phyloP scores from a whole-genome alignment of 53 echinoderm and acorn worm genomes.

The Stichopus horrens region DNA sequence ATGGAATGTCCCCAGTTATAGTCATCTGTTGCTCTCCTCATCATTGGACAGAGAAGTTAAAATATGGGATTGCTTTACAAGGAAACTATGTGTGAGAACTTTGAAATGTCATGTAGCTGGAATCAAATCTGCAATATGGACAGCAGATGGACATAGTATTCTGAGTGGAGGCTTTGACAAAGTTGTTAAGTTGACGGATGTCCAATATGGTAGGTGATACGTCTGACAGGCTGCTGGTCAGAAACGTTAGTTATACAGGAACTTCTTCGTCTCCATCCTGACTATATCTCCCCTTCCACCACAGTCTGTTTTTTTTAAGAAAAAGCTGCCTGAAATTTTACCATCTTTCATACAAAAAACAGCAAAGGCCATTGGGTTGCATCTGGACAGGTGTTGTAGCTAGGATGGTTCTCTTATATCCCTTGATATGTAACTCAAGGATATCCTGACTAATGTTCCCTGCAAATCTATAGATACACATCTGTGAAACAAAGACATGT shows the following conservation, averaged over 20 bases:
- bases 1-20: constrained; percentile 75
- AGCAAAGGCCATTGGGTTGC: no score
- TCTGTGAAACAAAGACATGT: no score
- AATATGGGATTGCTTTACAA: constrained; percentile 57
- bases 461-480: no score
- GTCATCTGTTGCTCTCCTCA: constrained; percentile 78
- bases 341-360: no score
- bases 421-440: no score
- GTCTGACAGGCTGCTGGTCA: background rate
- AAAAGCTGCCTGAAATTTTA: no score
- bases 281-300: background rate
- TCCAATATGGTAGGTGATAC: constrained; percentile 63
- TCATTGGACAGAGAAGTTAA: constrained; percentile 83
- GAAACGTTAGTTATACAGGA: background rate
- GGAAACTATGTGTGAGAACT: constrained; percentile 66
- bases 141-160: constrained; percentile 61
- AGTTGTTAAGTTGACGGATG: constrained; percentile 77
- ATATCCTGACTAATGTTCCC: no score
- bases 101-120: constrained; percentile 75
- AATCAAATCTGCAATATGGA: constrained; percentile 90
- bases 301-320: no score
- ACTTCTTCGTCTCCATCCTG: background rate
- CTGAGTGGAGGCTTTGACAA: constrained; percentile 96
- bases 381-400: no score
- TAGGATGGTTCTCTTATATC: no score